Base-by-base conservation (phyloP, 2,797 vertebrate genomes). In the Thripadectes ignobilis region DNA sequence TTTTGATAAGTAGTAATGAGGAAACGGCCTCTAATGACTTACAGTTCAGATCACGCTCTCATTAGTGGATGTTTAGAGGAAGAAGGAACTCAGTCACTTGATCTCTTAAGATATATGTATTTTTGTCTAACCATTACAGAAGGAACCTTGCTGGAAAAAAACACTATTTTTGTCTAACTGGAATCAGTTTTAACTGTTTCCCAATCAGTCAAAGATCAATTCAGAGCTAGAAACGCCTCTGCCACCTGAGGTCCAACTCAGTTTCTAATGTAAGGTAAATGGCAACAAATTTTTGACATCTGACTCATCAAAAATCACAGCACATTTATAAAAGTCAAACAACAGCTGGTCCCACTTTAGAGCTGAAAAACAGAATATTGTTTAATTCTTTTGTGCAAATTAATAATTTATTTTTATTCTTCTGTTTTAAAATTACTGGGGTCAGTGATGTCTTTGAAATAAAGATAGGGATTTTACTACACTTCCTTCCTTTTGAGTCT, bases 401-500 rank as follows among this genome's bases (percentile, higher is more conserved):
- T 48, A 54, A 49, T 74, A 74, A 78, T 79, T 84, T 93, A 55
- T 74, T 68, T 84, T 65, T 76, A 94, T 76, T 14, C 11, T 75
- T 83, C 54, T 59, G 24, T 71, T 95, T 93, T 84, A 82, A 92
- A 88, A 74, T 73, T 10, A 52, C 55, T 80, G 1, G 0, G 2
- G 36, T 43, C 46, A 39, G 32, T 67, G n/a, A 66, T 63, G 26
- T 41, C 65, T 77, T 88, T 78, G 83, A 76, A 86, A 84, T 32
- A 82, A 83, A 94, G 49, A 29, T 1, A 58, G 29, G 66, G 52
- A 83, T 92, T 94, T 90, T 71, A 84, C 39, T 19, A n/a, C 88
- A 94, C 91, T 97, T 94, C 94, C 97, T 96, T 84, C 77, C 76
- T 92, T 89, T 95, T 98, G 98, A 97, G 93, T 98, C 97, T 98